phyloP scores from a whole-genome alignment of 1,140 invertebrate genomes.

The Brachionus angularis region DNA sequence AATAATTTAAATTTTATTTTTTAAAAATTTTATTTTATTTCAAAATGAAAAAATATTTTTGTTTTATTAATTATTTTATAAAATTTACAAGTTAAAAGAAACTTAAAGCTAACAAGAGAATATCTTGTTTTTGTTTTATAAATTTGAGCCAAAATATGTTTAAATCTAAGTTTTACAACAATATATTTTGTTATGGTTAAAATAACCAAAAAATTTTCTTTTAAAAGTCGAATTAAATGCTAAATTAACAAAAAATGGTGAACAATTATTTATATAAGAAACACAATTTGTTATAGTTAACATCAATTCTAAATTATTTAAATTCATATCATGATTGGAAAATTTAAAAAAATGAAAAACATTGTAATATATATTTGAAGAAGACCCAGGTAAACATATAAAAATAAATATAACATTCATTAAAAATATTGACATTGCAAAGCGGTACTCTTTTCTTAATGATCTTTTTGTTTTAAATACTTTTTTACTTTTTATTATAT shows the following conservation, averaged over 20 bases:
- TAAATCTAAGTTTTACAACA: too few species aligned
- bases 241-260: slow-evolving; percentile 9
- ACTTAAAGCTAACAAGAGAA: too few species aligned
- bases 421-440: slow-evolving; percentile 2
- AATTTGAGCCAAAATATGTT: too few species aligned
- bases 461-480: slow-evolving; percentile 8
- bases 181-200: too few species aligned
- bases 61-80: too few species aligned
- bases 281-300: background rate
- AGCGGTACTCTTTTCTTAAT: background rate
- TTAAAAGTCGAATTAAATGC: slow-evolving; percentile 1
- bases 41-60: too few species aligned
- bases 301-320: background rate
- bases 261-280: slow-evolving; percentile 15
- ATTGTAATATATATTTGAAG: background rate
- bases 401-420: slow-evolving; percentile 22
- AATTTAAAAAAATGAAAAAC: slow-evolving; percentile 4
- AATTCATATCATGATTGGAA: background rate
- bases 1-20: too few species aligned
- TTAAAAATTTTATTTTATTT: slow-evolving; percentile 12
- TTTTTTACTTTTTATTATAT: background rate
- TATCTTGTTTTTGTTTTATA: too few species aligned
- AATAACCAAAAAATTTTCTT: background rate
- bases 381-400: background rate
- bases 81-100: too few species aligned